Evolutionary conservation across 2,888 invertebrate species (phyloP).

Genomic region (Cremastinae sp.): DNA sequence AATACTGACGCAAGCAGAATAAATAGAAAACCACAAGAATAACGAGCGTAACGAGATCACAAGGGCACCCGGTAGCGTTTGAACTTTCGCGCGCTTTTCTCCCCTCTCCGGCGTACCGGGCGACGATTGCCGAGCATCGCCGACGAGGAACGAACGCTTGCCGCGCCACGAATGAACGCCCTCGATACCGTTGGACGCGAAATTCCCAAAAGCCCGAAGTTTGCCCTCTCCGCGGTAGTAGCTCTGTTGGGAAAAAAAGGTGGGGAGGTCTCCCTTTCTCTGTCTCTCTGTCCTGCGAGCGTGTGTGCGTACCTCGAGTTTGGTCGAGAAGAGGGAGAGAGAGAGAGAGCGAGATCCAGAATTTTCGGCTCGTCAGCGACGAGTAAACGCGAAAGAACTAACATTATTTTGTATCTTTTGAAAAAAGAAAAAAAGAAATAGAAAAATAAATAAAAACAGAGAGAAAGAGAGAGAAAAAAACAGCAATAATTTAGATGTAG

Average conservation of each 20-base stretch:
- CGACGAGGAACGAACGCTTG: constrained; percentile 72
- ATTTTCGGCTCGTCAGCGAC: constrained; percentile 51
- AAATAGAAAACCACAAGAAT: neutral
- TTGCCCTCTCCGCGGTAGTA: constrained; percentile 23
- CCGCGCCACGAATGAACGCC: constrained; percentile 77
- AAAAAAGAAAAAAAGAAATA: neutral
- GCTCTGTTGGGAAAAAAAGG: constrained; percentile 39
- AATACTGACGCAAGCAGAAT: neutral
- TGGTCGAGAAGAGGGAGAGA: constrained; percentile 7
- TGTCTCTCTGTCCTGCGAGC: constrained; percentile 20
- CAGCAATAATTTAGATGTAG: constrained; percentile 17
- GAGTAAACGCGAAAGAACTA: constrained; percentile 25
- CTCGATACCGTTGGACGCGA: constrained; percentile 69
- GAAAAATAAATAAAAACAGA: constrained; percentile 15
- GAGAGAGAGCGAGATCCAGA: constrained; percentile 22
- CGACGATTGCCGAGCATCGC: constrained; percentile 61
- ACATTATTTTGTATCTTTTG: constrained; percentile 11
- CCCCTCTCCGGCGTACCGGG: constrained; percentile 54
- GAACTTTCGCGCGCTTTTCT: constrained; percentile 58
- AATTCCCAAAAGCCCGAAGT: constrained; percentile 69
- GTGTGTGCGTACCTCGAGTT: constrained; percentile 25
- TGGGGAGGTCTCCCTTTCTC: constrained; percentile 26
- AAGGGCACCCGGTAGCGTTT: constrained; percentile 2
- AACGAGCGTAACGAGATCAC: neutral
- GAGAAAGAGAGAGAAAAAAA: constrained; percentile 9